Evolutionary conservation across 2,888 invertebrate genomes (phyloP), one percentile per base, ranked within the genome.

Genomic region (Tortrix viridana): DNA sequence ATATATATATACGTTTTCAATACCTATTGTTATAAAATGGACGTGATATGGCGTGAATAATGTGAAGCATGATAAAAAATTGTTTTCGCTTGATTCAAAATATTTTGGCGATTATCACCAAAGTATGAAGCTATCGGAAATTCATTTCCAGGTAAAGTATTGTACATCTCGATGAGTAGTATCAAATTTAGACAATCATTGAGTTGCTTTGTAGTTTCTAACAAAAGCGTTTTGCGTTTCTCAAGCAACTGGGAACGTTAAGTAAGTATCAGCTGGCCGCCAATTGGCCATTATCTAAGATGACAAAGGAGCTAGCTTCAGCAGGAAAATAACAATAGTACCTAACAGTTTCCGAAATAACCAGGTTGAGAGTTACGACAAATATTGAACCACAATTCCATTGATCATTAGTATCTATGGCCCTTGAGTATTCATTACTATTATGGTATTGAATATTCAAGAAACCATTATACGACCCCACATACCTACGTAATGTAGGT

Each of bases 191-290:
- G 22, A 22, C 20, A 53, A 37, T 37, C 37, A 53, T 22, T n/a
- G 16, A 53, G 22, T 41, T 53, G 41, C 53, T 53, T 53, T 53
- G 53, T 55, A 53, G 41, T 43, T 43, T 43, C 22, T 22, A 37
- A 53, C 22, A 41, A 46, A 52, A 52, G 20, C 50, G 46, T 61
- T 47, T 56, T 20, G 22, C n/a, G 19, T 47, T 44, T 26, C 52
- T 46, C 32, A 22, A 12, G 50, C 41, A 32, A 52, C 41, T 43
- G 32, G 20, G 18, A 48, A 5, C 20, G 22, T 48, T 48, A 48
- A 23, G 19, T 46, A 46, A n/a, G 9, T 43, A 54, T 20, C 38
- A 49, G 41, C 38, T 49, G 37, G 20, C n/a, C 57, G 23, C 26
- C 50, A 59, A 59, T 12, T 52, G 44, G 50, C 18, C 23, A 50